Base-by-base conservation (phyloP, 2,888 invertebrate genomes). In the Clistopyga incitator region DNA sequence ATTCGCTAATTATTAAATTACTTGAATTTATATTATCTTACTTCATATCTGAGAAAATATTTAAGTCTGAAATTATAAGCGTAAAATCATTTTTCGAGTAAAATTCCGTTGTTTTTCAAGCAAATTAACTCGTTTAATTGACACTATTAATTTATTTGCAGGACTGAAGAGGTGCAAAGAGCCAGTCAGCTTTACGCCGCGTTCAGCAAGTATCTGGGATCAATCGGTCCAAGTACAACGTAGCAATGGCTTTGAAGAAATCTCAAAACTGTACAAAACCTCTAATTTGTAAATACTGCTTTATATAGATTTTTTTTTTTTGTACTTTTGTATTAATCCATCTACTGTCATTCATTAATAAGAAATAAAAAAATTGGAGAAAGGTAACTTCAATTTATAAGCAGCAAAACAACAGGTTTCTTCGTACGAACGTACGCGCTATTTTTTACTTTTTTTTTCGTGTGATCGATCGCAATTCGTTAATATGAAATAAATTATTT, bases 111-210 rank as follows among this genome's bases (percentile, higher is more conserved):
- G 11, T 45, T 45, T 45, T 45, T 45, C 1, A 45, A 45, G 0
- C 3, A 45, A 45, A 1, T 45, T 45, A 45, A 15, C 11, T 15
- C 15, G 15, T 3, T 2, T 13, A 23, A 54, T 13, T 23, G 29
- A 18, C n/a, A 52, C 8, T 38, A 18, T 34, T 8, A 2, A n/a
- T 34, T 71, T n/a, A 65, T 79, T 89, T 89, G 4, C 82, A 92
- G 91, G 78, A 89, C 90, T n/a, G 91, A 92, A 64, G 92, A 92
- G 85, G 90, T 90, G 20, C 91, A 92, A 80, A 88, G 90, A 78
- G 91, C 90, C 3, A 89, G 89, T 68, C 90, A 90, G 45, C 89
- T 92, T 15, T 92, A 92, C 78, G 89, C 91, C 15, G 92, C 92
- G 10, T 90, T 92, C 70, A 92, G 87, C 65, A 92, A 92, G 78